Evolutionary conservation across 2,888 invertebrate genomes (phyloP), one percentile per base, ranked within the genome.

Genomic region (Drosophila sordidula): DNA sequence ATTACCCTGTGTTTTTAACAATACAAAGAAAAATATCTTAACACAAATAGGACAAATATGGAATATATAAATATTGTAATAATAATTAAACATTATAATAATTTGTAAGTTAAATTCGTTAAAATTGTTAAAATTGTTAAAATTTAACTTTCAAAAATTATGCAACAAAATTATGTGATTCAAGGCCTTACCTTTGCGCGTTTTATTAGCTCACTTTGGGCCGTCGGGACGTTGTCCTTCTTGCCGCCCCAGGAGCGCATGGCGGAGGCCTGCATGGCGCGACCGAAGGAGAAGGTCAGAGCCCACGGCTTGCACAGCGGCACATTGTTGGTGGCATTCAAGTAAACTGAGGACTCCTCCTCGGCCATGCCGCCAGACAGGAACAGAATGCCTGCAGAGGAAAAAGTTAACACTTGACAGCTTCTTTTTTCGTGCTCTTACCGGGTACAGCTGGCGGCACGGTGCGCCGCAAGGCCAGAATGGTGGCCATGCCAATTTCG

Each of bases 311-410:
- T 97, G 94, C 96, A 96, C 70, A 95, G 94, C 9, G 94, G 93
- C 75, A 94, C 95, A 70, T 95, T 95, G 94, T 99, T 99, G 93
- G 99, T 98, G 82, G 98, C 98, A 92, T 98, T 97, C 93, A 99
- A 94, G 93, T 99, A 96, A 56, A 98, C 95, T 0, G 99, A 96
- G 8, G 99, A 99, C 88, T 99, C 99, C 90, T 98, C 98, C 92
- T 99, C 99, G 55, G 98, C 97, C 93, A 99, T 99, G 68, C 99
- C 99, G 78, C 99, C 99, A 76, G 98, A 99, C 87, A 99, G 95
- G 95, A 99, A 99, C 70, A 97, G 96, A 74, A 99, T 93, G 86
- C 99, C 98, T 96, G 26, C 0, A n/a, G 12, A 8, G 11, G 4
- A n/a, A 14, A n/a, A 6, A 34, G 14, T 8, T 34, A 14, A 38